phyloP scores from a whole-genome alignment of 2,797 vertebrate genomes.

The Paedocypris micromegethes region DNA sequence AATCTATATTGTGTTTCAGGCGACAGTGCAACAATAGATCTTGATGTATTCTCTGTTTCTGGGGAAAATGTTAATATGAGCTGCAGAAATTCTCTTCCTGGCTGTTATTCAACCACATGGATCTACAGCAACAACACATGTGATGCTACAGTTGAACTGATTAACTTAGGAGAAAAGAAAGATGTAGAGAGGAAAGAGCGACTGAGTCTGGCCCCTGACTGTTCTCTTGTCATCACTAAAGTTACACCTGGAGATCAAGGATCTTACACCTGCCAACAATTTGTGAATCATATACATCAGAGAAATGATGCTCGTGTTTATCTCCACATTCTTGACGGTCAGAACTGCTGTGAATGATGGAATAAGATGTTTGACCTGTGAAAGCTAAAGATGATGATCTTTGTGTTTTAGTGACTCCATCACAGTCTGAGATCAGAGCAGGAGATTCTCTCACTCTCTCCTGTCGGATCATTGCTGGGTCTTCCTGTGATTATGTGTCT shows the following conservation, averaged over 20 bases:
- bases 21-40: fast-evolving
- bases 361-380: neutral
- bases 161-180: fast-evolving
- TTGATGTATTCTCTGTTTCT: neutral
- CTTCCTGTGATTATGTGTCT: neutral
- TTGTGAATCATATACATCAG: fast-evolving
- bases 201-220: constrained; percentile 19
- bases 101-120: neutral
- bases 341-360: neutral
- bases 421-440: constrained; percentile 10
- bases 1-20: neutral
- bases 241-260: neutral
- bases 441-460: constrained; percentile 16
- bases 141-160: neutral
- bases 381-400: neutral
- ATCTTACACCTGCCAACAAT: neutral
- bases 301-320: neutral
- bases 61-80: neutral
- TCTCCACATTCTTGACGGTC: constrained; percentile 15
- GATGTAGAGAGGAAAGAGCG: neutral
- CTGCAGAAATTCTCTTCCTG: constrained; percentile 2
- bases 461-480: neutral
- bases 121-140: fast-evolving
- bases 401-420: constrained; percentile 9
- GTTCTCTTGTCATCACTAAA: constrained; percentile 24